These are phyloP conservation scores for Dinocampus coccinellae DNA, from an alignment of 2,888 invertebrate genomes.

Conservation along the genomic window DNA sequence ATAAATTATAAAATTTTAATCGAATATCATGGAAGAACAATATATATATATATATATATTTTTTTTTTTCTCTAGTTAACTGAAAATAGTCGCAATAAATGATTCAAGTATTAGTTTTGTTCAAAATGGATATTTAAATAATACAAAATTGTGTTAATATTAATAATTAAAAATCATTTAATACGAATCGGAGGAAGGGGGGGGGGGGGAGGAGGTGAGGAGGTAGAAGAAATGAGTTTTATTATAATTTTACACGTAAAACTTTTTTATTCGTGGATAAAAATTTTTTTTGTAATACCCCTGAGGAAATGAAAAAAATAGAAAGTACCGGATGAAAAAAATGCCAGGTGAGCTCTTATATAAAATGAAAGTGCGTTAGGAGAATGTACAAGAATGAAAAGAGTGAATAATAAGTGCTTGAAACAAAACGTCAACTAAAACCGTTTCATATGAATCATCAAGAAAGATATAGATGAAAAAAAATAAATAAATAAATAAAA, in stretches of 20 bases:
- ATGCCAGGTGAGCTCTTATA: constrained; percentile 2
- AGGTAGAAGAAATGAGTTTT: no score
- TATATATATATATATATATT: no score
- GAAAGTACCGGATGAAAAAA: constrained; percentile 1
- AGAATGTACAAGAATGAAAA: background rate
- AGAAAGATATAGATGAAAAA: no score
- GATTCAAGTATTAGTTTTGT: no score
- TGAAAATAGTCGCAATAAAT: no score
- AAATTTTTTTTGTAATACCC: background rate
- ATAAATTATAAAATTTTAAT: no score
- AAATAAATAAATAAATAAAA: no score
- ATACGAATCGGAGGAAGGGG: no score
- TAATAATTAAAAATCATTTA: background rate
- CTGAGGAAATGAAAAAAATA: background rate
- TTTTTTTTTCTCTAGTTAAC: no score
- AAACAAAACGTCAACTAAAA: constrained; percentile 17
- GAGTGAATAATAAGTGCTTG: background rate
- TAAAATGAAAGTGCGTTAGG: constrained; percentile 1
- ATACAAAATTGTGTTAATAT: background rate
- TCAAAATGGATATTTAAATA: no score
- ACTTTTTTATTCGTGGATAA: background rate
- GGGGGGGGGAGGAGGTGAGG: no score
- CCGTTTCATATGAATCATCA: constrained; percentile 9
- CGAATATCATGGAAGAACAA: no score
- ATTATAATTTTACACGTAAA: background rate